Conservation (phyloP, 64 coral and sea anemone species). For the Montipora sp. region DNA sequence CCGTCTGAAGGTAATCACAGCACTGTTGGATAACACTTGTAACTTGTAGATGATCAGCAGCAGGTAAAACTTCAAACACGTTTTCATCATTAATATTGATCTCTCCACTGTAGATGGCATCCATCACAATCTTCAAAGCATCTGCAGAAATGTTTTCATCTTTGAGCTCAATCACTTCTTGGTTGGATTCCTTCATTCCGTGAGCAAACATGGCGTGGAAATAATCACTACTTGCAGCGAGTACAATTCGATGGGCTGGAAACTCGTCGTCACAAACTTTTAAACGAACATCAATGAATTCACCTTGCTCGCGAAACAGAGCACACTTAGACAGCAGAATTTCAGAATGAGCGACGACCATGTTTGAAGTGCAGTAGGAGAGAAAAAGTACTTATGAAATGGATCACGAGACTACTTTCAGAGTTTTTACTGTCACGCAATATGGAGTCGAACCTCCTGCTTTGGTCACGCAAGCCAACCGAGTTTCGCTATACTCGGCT, state of each 20-base stretch:
- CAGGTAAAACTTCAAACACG: neutral
- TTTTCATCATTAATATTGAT: neutral
- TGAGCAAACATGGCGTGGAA: constrained; percentile 76
- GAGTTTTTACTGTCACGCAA: no score
- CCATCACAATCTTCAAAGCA: neutral
- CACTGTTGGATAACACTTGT: constrained; percentile 6
- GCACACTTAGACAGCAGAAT: neutral
- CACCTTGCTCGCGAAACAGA: neutral
- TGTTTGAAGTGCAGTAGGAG: no score
- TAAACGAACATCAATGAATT: constrained; percentile 72
- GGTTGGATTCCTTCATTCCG: neutral
- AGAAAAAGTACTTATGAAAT: no score
- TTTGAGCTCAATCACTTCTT: constrained; percentile 3
- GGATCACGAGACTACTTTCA: no score
- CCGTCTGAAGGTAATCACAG: neutral
- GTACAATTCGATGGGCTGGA: constrained; percentile 65
- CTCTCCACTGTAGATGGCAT: neutral
- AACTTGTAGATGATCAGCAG: neutral
- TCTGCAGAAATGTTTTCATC: neutral
- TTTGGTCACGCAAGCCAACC: no score
- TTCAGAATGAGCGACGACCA: no score
- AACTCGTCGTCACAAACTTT: constrained; percentile 68
- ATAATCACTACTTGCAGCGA: constrained; percentile 81
- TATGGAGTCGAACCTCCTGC: no score
- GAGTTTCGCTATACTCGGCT: no score